Evolutionary conservation across 2,113 vertebrate genomes (phyloP), one percentile per base, ranked within the genome.

Genomic region (Fulmarus glacialis): DNA sequence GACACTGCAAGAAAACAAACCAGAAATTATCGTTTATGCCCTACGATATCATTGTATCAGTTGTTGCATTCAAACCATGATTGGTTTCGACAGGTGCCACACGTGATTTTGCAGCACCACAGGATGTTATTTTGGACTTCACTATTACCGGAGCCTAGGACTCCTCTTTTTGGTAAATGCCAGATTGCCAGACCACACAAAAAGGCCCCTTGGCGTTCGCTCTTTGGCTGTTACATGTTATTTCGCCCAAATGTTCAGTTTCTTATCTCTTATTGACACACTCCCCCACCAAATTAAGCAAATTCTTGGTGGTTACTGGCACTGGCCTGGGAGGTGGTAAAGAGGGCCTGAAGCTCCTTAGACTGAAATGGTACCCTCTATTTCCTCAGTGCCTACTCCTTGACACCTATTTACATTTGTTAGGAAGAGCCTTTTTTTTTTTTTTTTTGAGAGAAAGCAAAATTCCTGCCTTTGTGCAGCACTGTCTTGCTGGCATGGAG

Each of bases 171-270:
- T 80, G 21, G 15, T 19, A 55, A 86, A 64, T 34, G 32, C 15
- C 79, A 20, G 22, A 50, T 16, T 36, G 47, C 6, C 85, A 75
- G 40, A 55, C 1, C 15, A 79, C 2, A 0, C 27, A 27, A 6
- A 47, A n/a, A 26, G 26, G 8, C 24, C 8, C 27, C 19, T 2
- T 40, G 27, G 30, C 30, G 12, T 52, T 50, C 9, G 7, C 14
- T 42, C 32, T 63, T n/a, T 20, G n/a, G 13, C 30, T 5, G 20
- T 63, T 62, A 29, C 0, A 0, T 10, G 34, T 29, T 36, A 38
- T 47, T 84, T 77, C 32, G 17, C 40, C 36, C 30, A 5, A 15
- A 62, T 2, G 3, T 42, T 92, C 45, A 4, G 15, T 42, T 70
- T 87, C 74, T 78, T 82, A 18, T 40, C 48, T 83, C 29, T 73